Conservation (phyloP, 2,888 invertebrate genomes). For the Onthophagus sagittarius region DNA sequence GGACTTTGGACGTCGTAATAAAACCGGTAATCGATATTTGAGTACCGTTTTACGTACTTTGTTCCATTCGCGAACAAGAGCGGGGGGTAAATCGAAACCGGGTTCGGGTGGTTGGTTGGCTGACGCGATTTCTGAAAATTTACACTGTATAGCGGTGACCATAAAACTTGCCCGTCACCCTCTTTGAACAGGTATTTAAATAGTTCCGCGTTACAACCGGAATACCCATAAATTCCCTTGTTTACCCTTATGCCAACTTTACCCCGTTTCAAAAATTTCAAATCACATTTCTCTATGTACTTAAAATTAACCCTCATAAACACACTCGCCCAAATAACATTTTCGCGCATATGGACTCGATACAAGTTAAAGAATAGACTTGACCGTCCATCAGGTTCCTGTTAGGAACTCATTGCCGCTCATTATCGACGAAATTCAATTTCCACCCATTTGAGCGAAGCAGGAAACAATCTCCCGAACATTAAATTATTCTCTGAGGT, state of each 20-base stretch:
- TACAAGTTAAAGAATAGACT: too few species aligned
- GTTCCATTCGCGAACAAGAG: slow-evolving; percentile 6
- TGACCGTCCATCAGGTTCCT: not conserved
- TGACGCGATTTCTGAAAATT: slow-evolving; percentile 4
- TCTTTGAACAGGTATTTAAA: not conserved
- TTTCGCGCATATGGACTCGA: too few species aligned
- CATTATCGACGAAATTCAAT: not conserved
- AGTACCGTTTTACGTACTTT: slow-evolving; percentile 13
- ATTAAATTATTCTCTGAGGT: not conserved
- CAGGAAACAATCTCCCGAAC: not conserved
- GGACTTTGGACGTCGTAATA: slow-evolving; percentile 5
- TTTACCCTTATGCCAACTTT: not conserved
- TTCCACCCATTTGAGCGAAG: not conserved
- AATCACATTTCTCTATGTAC: not conserved
- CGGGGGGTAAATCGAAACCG: not conserved
- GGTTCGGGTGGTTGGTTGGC: not conserved
- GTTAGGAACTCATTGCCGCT: not conserved
- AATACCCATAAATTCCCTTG: not conserved
- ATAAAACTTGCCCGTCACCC: slow-evolving; percentile 4
- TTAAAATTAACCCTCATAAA: too few species aligned
- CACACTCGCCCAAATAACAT: too few species aligned
- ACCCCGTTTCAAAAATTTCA: not conserved
- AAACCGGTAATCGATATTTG: slow-evolving; percentile 11
- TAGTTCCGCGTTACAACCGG: not conserved
- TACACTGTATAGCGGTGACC: not conserved